Evolutionary conservation across 1,140 invertebrate species (phyloP), one percentile per base, ranked within the genome.

Genomic region (Hyles euphorbiae): DNA sequence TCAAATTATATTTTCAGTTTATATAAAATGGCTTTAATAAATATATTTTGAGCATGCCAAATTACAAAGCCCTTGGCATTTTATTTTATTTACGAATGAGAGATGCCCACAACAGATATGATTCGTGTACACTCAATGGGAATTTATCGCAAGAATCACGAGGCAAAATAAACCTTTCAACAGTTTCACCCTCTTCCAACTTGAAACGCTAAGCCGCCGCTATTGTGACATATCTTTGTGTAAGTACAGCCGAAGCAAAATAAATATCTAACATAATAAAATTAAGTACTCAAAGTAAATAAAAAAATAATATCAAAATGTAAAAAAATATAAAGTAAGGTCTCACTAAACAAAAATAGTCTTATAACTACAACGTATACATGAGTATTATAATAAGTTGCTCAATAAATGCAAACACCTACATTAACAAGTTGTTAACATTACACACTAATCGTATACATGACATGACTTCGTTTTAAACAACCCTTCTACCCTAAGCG

Each of bases 321-420:
- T 65, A 63, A 72, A 65, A 78, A 69, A 77, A 81, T 74, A 73
- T 43, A 71, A 74, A 72, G 36, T 8, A 40, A 82, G 55, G 79
- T 86, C 83, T 86, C 83, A 87, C 84, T 85, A 83, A 81, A 77
- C 64, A 40, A 81, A 76, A 69, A 32, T 32, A 75, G 71, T 73
- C 77, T 81, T 86, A 82, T 54, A 72, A 60, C 81, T 86, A 82
- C 55, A 85, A 83, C 83, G 78, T 87, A 87, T 86, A 87, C 81
- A 86, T 86, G 83, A 87, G 82, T 87, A 87, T 87, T 87, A 83
- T 83, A 44, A 71, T 81, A 68, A 77, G 76, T 78, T 72, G 66
- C 74, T 80, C 65, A 73, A 81, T 87, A 85, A 87, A 87, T 85
- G 80, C 82, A 80, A 65, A 67, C 74, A 62, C 64, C 78, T 83